These are phyloP conservation scores for Myrmecobius fasciatus DNA, from an alignment of 2,113 vertebrate genomes.

Conservation along the genomic window DNA sequence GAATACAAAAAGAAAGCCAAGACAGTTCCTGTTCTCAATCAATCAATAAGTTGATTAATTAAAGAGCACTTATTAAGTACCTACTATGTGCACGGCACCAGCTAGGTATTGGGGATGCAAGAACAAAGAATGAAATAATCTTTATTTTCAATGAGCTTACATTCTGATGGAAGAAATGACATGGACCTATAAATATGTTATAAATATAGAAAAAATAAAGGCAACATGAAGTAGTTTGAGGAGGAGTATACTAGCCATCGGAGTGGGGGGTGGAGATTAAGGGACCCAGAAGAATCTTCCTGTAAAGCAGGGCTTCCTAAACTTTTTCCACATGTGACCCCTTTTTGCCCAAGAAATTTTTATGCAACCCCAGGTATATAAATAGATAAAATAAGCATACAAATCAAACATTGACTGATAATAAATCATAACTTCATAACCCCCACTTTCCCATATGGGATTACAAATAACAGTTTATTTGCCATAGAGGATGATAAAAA, in stretches of 20 bases:
- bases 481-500: not conserved
- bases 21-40: not conserved
- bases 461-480: no score
- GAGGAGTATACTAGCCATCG: not conserved
- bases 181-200: not conserved
- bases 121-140: not conserved
- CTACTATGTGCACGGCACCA: not conserved
- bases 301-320: no score
- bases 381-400: no score
- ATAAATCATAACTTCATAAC: no score
- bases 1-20: not conserved
- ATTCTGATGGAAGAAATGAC: not conserved
- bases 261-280: no score
- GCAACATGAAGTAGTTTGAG: not conserved
- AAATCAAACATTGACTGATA: no score
- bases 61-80: not conserved
- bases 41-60: not conserved
- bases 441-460: no score
- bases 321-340: no score
- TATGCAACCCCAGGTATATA: no score
- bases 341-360: no score
- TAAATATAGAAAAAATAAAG: not conserved
- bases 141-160: not conserved
- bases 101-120: not conserved
- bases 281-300: not conserved